Conservation (phyloP, 2,888 invertebrate genomes). For the Folsomia manolachei region DNA sequence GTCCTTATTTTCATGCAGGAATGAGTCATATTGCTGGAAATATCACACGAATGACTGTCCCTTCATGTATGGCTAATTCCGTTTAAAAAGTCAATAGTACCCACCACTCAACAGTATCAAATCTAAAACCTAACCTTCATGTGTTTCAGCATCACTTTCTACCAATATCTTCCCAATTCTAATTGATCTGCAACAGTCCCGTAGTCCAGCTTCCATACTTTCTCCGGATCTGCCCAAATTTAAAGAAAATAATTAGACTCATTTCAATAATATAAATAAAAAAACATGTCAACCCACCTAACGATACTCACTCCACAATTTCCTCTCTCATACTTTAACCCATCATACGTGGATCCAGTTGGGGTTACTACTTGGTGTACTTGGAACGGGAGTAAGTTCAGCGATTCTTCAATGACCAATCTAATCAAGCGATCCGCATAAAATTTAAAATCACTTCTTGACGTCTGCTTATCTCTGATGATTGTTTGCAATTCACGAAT, state of each 20-base stretch:
- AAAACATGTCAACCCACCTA: conserved; percentile 56
- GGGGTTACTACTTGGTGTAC: conserved; percentile 89
- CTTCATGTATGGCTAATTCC: too few relatives aligned
- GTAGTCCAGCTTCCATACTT: conserved; percentile 60
- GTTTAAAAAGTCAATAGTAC: too few relatives aligned
- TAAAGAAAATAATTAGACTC: background rate
- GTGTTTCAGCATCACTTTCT: conserved; percentile 92
- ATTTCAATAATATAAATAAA: conserved; percentile 74
- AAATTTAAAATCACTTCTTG: conserved; percentile 94
- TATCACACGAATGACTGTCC: too few relatives aligned
- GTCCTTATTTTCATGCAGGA: too few relatives aligned
- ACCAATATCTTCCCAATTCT: conserved; percentile 97
- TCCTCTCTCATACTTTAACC: conserved; percentile 91
- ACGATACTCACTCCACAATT: conserved; percentile 99
- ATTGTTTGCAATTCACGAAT: conserved; percentile 82
- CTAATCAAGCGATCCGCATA: conserved; percentile 96
- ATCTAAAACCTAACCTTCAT: too few relatives aligned
- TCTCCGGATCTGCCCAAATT: conserved; percentile 21
- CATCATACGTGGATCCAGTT: conserved; percentile 84
- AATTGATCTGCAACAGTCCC: conserved; percentile 97
- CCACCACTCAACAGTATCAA: too few relatives aligned
- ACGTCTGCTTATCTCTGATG: conserved; percentile 80
- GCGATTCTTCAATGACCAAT: conserved; percentile 94
- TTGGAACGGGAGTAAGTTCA: conserved; percentile 93
- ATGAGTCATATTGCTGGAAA: too few relatives aligned